Evolutionary conservation across 2,113 vertebrate species (phyloP).

Genomic region (Lamprotornis superbus): DNA sequence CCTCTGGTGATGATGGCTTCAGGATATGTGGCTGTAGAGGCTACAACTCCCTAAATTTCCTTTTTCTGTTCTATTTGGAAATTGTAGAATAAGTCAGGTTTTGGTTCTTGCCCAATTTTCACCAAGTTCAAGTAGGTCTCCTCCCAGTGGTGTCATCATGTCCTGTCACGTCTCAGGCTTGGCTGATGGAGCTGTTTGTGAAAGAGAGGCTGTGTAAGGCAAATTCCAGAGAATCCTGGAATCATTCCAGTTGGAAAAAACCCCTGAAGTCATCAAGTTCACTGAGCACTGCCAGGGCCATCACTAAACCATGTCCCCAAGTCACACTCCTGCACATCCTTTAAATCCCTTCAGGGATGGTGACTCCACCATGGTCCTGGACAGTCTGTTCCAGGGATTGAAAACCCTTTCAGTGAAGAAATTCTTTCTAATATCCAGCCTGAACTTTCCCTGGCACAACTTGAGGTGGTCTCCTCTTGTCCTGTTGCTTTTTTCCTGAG

Average conservation of each 20-base stretch:
- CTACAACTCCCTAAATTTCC: not conserved
- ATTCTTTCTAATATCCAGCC: not conserved
- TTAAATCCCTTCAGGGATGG: too few species aligned
- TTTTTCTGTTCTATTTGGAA: not conserved
- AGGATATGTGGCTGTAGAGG: too few species aligned
- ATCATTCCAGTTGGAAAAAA: not conserved
- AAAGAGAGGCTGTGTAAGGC: not conserved
- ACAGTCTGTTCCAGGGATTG: not conserved
- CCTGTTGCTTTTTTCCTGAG: not conserved
- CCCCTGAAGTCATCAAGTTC: not conserved
- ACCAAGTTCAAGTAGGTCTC: not conserved
- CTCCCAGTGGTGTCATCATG: rapidly evolving
- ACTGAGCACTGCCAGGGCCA: not conserved
- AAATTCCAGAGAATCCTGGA: not conserved
- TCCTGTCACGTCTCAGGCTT: not conserved
- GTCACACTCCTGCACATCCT: not conserved
- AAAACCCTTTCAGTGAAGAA: not conserved
- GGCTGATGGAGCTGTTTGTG: not conserved
- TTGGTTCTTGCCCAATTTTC: not conserved
- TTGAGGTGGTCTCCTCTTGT: not conserved
- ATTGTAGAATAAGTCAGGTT: not conserved
- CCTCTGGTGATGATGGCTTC: too few species aligned
- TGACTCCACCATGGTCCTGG: not conserved
- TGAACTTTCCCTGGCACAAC: not conserved
- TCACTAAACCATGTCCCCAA: not conserved